Evolutionary conservation across 2,888 invertebrate species (phyloP).

Genomic region (Epinotia bilunana): DNA sequence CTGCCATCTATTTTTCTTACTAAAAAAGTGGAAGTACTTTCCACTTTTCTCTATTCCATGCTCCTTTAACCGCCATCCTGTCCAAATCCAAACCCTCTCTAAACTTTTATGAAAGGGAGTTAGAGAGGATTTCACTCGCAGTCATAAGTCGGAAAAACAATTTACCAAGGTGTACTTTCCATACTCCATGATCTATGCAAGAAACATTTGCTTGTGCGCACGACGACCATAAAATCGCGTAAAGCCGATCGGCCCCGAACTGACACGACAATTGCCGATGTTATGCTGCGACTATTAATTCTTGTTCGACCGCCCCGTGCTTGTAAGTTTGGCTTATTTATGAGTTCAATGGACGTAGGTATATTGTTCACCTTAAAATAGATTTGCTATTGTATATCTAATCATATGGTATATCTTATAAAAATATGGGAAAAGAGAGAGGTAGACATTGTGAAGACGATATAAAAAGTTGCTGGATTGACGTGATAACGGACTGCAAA

Average conservation of each 20-base stretch:
- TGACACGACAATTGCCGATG: constrained; percentile 64
- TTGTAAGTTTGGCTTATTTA: constrained; percentile 27
- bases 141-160: too few species aligned
- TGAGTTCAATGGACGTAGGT: constrained; percentile 23
- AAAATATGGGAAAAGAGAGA: too few species aligned
- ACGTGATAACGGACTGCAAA: too few species aligned
- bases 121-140: too few species aligned
- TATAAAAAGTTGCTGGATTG: too few species aligned
- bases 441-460: too few species aligned
- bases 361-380: constrained; percentile 17
- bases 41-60: not conserved
- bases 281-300: constrained; percentile 58
- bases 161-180: not conserved
- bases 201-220: constrained; percentile 60
- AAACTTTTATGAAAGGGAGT: too few species aligned
- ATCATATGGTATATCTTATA: not conserved
- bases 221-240: constrained; percentile 65
- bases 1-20: too few species aligned
- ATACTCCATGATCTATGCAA: constrained; percentile 23
- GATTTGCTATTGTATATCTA: not conserved
- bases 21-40: too few species aligned
- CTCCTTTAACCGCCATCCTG: not conserved
- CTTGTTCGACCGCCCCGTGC: constrained; percentile 42
- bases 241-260: constrained; percentile 57
- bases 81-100: too few species aligned